Percentiles rank a stretch among this genome's conserved stretches.
Conservation (phyloP, 2,797 vertebrate species). For the Phalloptychus januarius region DNA sequence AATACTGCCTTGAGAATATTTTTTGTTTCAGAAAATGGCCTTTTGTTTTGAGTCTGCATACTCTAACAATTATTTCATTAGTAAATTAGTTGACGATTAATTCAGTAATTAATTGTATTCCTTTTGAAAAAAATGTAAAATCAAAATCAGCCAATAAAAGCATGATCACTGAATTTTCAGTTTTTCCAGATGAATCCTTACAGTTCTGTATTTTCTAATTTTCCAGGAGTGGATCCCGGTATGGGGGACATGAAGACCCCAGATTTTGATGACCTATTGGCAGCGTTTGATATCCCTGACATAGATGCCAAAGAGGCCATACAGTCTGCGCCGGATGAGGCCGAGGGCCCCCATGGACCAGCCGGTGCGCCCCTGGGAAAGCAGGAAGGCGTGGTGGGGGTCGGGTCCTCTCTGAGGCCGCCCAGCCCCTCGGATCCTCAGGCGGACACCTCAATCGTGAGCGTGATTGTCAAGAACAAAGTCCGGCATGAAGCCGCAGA, state of each 20-base stretch:
- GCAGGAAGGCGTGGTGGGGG: conserved; percentile 70
- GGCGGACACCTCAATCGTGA: conserved; percentile 90
- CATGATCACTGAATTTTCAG: not conserved
- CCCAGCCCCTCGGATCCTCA: conserved; percentile 80
- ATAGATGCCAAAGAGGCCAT: conserved; percentile 97
- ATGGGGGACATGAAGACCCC: conserved; percentile 99
- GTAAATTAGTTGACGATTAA: too few species aligned
- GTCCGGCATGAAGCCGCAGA: conserved; percentile 86
- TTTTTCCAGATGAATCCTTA: not conserved
- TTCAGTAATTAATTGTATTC: not conserved
- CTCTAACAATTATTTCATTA: too few species aligned
- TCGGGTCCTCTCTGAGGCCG: conserved; percentile 74
- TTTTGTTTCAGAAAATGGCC: too few species aligned
- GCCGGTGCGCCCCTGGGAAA: conserved; percentile 75
- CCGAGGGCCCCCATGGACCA: conserved; percentile 82
- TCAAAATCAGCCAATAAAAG: not conserved
- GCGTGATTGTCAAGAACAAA: conserved; percentile 97
- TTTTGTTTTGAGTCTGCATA: too few species aligned
- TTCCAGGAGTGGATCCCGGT: conserved; percentile 81
- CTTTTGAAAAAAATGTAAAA: not conserved
- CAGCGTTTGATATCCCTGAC: conserved; percentile 97
- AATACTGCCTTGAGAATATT: too few species aligned
- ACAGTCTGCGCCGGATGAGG: conserved; percentile 90
- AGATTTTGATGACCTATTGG: conserved; percentile 98
- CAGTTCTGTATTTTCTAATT: conserved; percentile 23